Evolutionary conservation across 2,113 vertebrate genomes (phyloP), one percentile per base, ranked within the genome.

Genomic region (Chloroceryle aenea): DNA sequence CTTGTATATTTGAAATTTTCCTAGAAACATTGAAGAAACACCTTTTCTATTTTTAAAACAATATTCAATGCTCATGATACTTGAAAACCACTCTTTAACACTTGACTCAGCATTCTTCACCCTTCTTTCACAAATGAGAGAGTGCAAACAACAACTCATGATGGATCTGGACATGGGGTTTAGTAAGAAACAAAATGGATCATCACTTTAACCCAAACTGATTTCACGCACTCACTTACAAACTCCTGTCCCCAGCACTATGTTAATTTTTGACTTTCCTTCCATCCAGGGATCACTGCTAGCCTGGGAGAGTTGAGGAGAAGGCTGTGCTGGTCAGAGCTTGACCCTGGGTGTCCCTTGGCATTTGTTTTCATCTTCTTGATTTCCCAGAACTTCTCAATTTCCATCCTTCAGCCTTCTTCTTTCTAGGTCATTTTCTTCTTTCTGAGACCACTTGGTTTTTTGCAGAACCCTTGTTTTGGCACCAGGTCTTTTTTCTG

Each of bases 161-260:
- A 32, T 73, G 34, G 12, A n/a, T 50, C 34, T 72, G 45, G 58
- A 38, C 34, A 43, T 12, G 38, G 30, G 10, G 23, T 72, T 84
- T 64, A 73, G 26, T 50, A 48, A 81, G 45, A 32, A 87, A 81
- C 3, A 12, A 61, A 30, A 2, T 76, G 5, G 15, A 64, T 26
- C 4, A 78, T 11, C 38, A 8, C 6, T 72, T 78, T 59, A 74
- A 32, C 14, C 10, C 20, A 61, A 6, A 18, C 43, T 59, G 7
- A 20, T 62, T 27, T 85, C 52, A 74, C 50, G 63, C 2, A 30
- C 10, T 43, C 1, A 30, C 18, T 62, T 14, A 61, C 7, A 73
- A 12, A 32, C 27, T 52, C 40, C 9, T 2, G 5, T 86, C 4
- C 5, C 3, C 14, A 53, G 8, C 1, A 10, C 10, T 26, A 8